A percentile compares a stretch with the other conserved stretches of the same genome.
Conservation (phyloP, 2,888 invertebrate species). For the Ectemnius cavifrons region DNA sequence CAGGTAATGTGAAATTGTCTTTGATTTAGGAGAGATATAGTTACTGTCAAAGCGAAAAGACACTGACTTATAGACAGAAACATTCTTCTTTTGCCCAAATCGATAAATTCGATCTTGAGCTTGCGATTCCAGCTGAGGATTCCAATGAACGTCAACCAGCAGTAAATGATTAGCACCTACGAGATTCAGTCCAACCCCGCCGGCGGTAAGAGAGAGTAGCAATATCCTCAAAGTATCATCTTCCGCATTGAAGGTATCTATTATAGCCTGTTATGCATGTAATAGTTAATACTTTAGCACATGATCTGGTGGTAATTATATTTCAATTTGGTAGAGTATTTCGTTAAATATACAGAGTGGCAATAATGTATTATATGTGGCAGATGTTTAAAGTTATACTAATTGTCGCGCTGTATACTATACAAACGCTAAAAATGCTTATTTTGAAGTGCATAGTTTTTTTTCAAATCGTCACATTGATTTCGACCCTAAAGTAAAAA, state of each 20-base stretch:
- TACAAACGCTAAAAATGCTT: too few species aligned
- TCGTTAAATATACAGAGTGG: constrained; percentile 61
- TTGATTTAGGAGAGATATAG: not conserved
- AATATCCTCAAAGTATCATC: constrained; percentile 80
- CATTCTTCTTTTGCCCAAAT: constrained; percentile 91
- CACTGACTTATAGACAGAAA: constrained; percentile 88
- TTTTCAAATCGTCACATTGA: too few species aligned
- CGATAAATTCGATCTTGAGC: constrained; percentile 96
- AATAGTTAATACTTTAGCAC: not conserved
- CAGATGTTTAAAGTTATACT: too few species aligned
- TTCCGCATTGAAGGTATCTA: constrained; percentile 67
- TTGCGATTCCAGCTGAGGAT: constrained; percentile 96
- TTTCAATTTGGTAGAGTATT: not conserved
- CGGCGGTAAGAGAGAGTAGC: constrained; percentile 93
- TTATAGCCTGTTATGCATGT: constrained; percentile 58
- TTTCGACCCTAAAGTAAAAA: too few species aligned
- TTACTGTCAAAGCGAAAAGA: not conserved
- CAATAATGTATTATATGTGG: too few species aligned
- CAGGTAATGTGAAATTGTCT: not conserved
- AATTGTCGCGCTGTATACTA: too few species aligned
- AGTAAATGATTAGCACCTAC: constrained; percentile 95
- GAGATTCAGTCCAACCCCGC: constrained; percentile 96
- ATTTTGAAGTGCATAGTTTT: too few species aligned
- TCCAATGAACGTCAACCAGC: constrained; percentile 96
- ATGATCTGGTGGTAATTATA: not conserved